Conservation (phyloP, 2,888 invertebrate genomes). For the Tiphia femorata region DNA sequence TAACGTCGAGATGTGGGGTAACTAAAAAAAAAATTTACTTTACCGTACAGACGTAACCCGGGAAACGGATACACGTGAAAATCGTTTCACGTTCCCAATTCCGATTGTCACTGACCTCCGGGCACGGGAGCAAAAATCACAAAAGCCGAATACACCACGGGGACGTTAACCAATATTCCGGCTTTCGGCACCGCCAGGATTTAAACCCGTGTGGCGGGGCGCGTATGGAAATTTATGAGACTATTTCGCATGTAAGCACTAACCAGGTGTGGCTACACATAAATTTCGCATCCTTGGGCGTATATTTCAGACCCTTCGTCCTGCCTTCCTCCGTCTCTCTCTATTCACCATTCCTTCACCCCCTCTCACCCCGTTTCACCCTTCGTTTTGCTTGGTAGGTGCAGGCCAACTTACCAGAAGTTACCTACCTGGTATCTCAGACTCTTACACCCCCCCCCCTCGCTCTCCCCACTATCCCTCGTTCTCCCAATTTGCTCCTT, state of each 20-base stretch:
- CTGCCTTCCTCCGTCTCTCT: slow-evolving; percentile 47
- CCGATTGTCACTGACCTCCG: neutral
- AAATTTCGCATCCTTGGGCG: slow-evolving; percentile 66
- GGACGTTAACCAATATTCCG: slow-evolving; percentile 53
- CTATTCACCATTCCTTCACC: too few relatives aligned
- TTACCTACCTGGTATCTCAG: slow-evolving; percentile 57
- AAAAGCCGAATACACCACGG: slow-evolving; percentile 22
- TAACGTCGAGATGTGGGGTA: neutral
- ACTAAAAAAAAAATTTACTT: neutral
- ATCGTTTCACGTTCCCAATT: neutral
- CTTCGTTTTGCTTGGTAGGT: slow-evolving; percentile 52
- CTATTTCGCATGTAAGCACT: slow-evolving; percentile 67
- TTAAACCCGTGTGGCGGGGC: slow-evolving; percentile 51
- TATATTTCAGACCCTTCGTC: slow-evolving; percentile 62
- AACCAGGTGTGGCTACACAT: slow-evolving; percentile 69
- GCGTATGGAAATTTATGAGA: slow-evolving; percentile 67
- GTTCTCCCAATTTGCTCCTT: slow-evolving; percentile 20
- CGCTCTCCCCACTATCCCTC: slow-evolving; percentile 15
- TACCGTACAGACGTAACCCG: neutral
- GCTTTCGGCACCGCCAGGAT: slow-evolving; percentile 58
- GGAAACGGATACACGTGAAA: neutral
- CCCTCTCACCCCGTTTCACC: too few relatives aligned
- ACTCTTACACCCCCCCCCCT: slow-evolving; percentile 19
- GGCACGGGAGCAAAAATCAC: slow-evolving; percentile 24
- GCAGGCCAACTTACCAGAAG: slow-evolving; percentile 60